Conservation (phyloP, 2,797 vertebrate species). For the Bovichtus variegatus region DNA sequence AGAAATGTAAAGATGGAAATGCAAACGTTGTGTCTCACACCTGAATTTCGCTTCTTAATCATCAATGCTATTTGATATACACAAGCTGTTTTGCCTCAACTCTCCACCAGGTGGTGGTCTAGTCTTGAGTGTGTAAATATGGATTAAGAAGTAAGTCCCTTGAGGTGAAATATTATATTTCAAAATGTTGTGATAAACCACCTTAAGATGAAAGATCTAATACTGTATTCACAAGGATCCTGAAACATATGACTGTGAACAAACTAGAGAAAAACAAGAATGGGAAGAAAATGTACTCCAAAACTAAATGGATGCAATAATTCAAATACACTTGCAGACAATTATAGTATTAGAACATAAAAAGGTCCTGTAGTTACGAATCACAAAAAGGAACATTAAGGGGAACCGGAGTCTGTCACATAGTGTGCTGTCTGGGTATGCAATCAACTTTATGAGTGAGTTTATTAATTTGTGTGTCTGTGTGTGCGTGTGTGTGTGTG, state of each 20-base stretch:
- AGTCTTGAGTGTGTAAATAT: background rate
- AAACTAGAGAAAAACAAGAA: background rate
- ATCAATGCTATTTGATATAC: background rate
- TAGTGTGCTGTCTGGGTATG: background rate
- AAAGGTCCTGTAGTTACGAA: background rate
- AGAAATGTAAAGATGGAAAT: background rate
- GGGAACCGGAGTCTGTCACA: background rate
- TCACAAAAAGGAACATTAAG: background rate
- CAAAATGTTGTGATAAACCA: background rate
- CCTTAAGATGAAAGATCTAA: background rate
- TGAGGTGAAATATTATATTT: background rate
- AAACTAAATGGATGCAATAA: background rate
- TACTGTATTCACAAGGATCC: background rate
- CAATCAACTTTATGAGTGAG: background rate
- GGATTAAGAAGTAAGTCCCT: background rate
- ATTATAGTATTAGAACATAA: background rate
- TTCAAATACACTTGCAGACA: background rate
- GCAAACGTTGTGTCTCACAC: slow-evolving; percentile 31
- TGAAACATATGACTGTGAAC: background rate
- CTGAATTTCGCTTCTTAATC: background rate
- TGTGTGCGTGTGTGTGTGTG: slow-evolving; percentile 6
- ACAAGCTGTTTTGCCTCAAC: background rate
- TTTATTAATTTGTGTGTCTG: background rate
- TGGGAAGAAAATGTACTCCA: background rate
- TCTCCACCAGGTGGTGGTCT: slow-evolving; percentile 74